Evolutionary conservation across 2,888 invertebrate genomes (phyloP).

Genomic region (Rosalia funebris): DNA sequence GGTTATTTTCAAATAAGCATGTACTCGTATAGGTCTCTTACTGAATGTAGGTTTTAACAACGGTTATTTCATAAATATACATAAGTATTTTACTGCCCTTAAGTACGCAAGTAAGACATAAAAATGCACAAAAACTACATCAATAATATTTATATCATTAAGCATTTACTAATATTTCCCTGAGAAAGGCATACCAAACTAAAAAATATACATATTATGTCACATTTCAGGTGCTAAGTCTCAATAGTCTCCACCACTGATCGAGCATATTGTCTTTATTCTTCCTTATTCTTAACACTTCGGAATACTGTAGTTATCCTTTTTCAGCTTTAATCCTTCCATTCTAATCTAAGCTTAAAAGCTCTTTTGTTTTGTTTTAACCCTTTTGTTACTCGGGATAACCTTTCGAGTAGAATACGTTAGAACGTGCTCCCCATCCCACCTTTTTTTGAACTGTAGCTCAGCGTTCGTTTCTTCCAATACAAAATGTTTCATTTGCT

Average conservation of each 20-base stretch:
- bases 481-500: constrained; percentile 12
- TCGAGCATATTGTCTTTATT: constrained; percentile 38
- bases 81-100: too few relatives aligned
- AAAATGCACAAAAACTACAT: too few relatives aligned
- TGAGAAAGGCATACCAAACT: too few relatives aligned
- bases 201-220: too few relatives aligned
- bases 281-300: constrained; percentile 47
- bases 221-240: not conserved
- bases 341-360: constrained; percentile 61
- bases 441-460: constrained; percentile 34
- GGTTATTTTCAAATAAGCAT: too few relatives aligned
- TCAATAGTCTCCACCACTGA: constrained; percentile 28
- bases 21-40: too few relatives aligned
- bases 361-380: constrained; percentile 63
- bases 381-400: constrained; percentile 60
- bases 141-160: too few relatives aligned
- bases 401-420: constrained; percentile 54
- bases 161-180: too few relatives aligned
- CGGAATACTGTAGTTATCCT: constrained; percentile 47
- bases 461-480: constrained; percentile 32
- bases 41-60: too few relatives aligned
- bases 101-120: too few relatives aligned
- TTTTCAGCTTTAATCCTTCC: constrained; percentile 53
- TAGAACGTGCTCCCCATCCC: constrained; percentile 29
- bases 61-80: too few relatives aligned